Evolutionary conservation across 2,113 vertebrate species (phyloP).

Genomic region (Perca schrenkii): DNA sequence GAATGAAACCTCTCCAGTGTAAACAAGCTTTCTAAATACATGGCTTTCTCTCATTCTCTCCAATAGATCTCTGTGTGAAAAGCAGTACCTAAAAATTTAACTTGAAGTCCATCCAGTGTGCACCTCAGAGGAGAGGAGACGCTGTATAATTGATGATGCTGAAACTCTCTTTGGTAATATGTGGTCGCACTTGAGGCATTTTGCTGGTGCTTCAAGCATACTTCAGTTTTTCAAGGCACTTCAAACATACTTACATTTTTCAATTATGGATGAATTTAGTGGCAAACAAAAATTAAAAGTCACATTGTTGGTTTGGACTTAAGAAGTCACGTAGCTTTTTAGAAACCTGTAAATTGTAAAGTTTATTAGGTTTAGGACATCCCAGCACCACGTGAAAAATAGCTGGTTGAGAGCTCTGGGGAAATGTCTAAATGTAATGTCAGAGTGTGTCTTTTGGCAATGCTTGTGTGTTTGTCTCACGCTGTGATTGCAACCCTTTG

Average conservation of each 20-base stretch:
- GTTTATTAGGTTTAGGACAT: background rate
- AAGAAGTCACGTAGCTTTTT: background rate
- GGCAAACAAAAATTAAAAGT: constrained; percentile 6
- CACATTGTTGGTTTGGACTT: constrained; percentile 24
- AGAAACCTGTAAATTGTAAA: background rate
- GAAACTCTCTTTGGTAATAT: constrained; percentile 59
- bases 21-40: constrained; percentile 19
- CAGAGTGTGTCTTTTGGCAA: constrained; percentile 1
- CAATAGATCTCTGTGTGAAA: background rate
- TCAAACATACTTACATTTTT: constrained; percentile 15
- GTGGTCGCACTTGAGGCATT: constrained; percentile 41
- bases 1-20: constrained; percentile 22
- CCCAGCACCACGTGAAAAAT: constrained; percentile 12
- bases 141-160: constrained; percentile 61
- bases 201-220: constrained; percentile 15
- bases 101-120: constrained; percentile 30
- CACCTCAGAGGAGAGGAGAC: constrained; percentile 33
- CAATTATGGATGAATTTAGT: constrained; percentile 20
- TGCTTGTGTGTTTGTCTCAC: constrained; percentile 8
- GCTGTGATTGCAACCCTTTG: constrained; percentile 15
- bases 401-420: constrained; percentile 7
- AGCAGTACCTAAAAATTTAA: background rate
- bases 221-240: constrained; percentile 38
- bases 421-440: constrained; percentile 15
- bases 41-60: constrained; percentile 1